Evolutionary conservation across 2,888 invertebrate genomes (phyloP), one percentile per base, ranked within the genome.

Genomic region (Encarsia formosa): DNA sequence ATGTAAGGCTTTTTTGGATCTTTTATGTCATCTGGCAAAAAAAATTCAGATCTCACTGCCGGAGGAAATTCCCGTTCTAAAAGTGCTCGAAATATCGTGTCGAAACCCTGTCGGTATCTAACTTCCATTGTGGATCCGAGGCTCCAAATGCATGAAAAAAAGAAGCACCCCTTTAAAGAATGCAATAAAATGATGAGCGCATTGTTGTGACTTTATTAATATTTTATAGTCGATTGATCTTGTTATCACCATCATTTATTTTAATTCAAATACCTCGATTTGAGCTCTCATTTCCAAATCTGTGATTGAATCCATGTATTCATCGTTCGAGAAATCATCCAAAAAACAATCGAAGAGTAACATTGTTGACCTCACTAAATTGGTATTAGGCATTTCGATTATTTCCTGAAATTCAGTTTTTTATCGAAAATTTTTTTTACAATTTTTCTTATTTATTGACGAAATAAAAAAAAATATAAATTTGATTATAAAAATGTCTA

Each of bases 71-170:
- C 87, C 65, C 87, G 87, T 64, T 90, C 87, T 56, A 90, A 77
- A 15, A 96, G 75, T 9, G 85, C 91, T 47, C 91, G 81, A 48
- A 73, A 71, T 34, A 95, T 69, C 47, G 84, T 68, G 65, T 87
- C 89, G 68, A 94, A 93, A 69, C 85, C 86, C 0, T 80, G 78
- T 26, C 93, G 79, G 59, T 92, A 85, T 13, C 79, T 75, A 3
- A 83, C 79, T 69, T 89, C 85, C 42, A 91, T 69, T 0, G 91
- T 87, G 0, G 87, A 91, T 31, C 96, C 95, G 63, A 95, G 70
- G 0, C 93, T 87, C 96, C 96, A 96, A 59, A 94, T 90, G 57
- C 87, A 83, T 0, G 93, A 85, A 69, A 96, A 96, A 72, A 96
- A 86, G 76, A 96, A 96, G 1, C 89, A 86, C 1, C 95, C 92